Evolutionary conservation across 1,140 invertebrate species (phyloP), one percentile per base, ranked within the genome.

Genomic region (Lordiphosa stackelbergi): DNA sequence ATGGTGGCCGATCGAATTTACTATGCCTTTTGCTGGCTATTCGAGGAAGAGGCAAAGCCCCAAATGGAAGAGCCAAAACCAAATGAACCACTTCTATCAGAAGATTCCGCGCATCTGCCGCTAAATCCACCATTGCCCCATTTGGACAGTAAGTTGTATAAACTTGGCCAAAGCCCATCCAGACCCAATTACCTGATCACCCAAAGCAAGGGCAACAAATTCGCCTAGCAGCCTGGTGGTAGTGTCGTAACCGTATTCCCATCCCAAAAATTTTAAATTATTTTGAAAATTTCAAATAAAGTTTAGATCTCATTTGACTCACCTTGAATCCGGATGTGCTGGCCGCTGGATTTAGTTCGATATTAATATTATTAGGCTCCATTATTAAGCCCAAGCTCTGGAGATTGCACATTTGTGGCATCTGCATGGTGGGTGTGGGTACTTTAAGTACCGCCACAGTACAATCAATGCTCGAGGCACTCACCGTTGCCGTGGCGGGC

Each of bases 391-490:
- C 75, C 8, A 81, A 57, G 12, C 77, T 83, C 51, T 83, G 78
- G 5, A 83, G 53, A 35, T 83, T 73, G 46, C 72, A 77, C 16
- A 57, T 57, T 61, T 84, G 58, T 12, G 77, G 77, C 78, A 83
- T 49, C 43, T 83, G 77, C 52, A 83, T 69, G 12, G 69, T 83
- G 42, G 77, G 77, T 47, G 77, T 55, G 40, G 78, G 73, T 55
- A 83, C 77, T 65, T 83, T 83, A 37, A 83, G 78, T 55, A 83
- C 69, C 41, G 77, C 77, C 56, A 83, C 77, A 22, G 72, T 83
- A 65, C 78, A 73, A 53, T 83, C 77, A 47, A 84, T 57, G 69
- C 68, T 66, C 65, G 78, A 77, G 64, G 77, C 69, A 51, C 48
- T 77, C 60, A 83, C 73, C 58, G 77, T 83, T 11, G 77, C 77